Conservation (phyloP, 2,113 vertebrate species). For the Alces alces region DNA sequence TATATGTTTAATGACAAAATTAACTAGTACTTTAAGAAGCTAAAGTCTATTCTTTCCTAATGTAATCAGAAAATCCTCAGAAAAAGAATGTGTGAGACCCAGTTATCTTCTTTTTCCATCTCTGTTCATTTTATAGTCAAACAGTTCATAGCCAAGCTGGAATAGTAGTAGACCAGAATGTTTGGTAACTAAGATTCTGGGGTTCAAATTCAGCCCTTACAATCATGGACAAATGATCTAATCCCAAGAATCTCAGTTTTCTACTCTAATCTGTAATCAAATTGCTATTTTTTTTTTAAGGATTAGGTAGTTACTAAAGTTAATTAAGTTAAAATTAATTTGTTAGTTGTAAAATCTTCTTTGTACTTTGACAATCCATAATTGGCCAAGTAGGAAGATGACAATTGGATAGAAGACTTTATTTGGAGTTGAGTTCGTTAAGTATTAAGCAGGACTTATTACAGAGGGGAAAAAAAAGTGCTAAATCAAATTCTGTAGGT, state of each 20-base stretch:
- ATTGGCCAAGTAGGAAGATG: neutral
- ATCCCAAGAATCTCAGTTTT: neutral
- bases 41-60: neutral
- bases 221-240: neutral
- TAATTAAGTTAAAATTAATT: conserved; percentile 4
- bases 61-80: neutral
- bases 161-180: neutral
- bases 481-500: neutral
- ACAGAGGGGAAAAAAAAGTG: neutral
- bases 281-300: neutral
- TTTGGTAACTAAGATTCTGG: neutral
- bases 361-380: neutral
- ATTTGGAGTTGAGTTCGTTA: neutral
- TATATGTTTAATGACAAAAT: neutral
- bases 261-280: neutral
- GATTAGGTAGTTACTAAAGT: neutral
- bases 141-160: neutral
- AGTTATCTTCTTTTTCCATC: neutral
- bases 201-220: neutral
- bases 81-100: neutral
- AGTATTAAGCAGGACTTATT: neutral
- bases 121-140: neutral
- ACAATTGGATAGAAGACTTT: neutral
- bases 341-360: neutral
- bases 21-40: neutral